phyloP scores from a whole-genome alignment of 2,797 vertebrate genomes.

The Coccyzus lansbergi region DNA sequence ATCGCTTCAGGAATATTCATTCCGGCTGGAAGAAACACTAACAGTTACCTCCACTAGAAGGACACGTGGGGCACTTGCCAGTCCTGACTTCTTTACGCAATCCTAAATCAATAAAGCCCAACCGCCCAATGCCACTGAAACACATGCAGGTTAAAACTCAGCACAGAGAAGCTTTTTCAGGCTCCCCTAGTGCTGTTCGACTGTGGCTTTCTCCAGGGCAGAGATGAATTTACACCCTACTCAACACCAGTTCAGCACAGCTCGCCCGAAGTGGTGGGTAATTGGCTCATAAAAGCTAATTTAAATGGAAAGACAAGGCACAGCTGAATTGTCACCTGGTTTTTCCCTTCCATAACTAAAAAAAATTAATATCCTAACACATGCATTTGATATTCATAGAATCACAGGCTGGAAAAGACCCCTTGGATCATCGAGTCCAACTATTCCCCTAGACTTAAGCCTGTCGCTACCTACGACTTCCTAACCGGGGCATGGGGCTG shows the following conservation, averaged over 20 bases:
- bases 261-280: fast-evolving
- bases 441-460: neutral
- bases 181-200: neutral
- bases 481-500: fast-evolving
- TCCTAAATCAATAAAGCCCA: neutral
- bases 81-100: neutral
- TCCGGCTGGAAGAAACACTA: too few species aligned
- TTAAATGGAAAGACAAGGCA: neutral
- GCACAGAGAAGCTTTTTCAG: neutral
- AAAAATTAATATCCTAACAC: too few species aligned
- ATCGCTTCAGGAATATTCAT: too few species aligned
- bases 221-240: neutral
- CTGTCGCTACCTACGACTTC: neutral
- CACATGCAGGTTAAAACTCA: fast-evolving
- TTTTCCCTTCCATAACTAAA: neutral
- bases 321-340: neutral
- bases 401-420: too few species aligned
- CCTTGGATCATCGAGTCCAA: too few species aligned
- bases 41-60: neutral
- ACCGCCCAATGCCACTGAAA: neutral
- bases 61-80: neutral
- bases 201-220: neutral
- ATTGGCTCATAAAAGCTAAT: neutral
- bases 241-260: neutral
- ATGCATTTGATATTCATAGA: too few species aligned